Conservation (phyloP, 2,797 vertebrate genomes). For the Columba guinea region DNA sequence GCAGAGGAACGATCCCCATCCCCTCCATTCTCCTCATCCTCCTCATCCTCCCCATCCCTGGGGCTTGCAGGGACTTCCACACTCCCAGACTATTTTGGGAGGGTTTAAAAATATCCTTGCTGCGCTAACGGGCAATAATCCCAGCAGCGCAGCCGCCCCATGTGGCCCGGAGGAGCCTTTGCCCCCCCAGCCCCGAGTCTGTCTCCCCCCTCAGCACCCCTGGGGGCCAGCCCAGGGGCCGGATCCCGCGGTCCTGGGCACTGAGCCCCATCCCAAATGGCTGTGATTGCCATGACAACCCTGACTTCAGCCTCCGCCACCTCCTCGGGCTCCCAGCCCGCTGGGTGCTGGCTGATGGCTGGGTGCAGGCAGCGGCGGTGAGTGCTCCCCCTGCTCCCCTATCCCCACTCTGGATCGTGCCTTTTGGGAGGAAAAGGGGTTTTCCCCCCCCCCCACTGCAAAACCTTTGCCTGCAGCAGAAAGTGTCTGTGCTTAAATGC, state of each 20-base stretch:
- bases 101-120: conserved; percentile 49
- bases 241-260: not conserved
- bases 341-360: conserved; percentile 36
- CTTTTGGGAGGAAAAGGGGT: not conserved
- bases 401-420: not conserved
- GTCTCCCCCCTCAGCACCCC: not conserved
- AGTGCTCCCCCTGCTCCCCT: not conserved
- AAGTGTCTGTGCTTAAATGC: rapidly evolving
- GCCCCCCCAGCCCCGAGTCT: not conserved
- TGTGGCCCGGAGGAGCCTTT: not conserved
- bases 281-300: conserved; percentile 33
- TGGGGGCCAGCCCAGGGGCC: not conserved
- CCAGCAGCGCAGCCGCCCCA: not conserved
- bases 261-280: conserved; percentile 8
- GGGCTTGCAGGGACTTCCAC: not conserved
- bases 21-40: not conserved
- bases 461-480: not conserved
- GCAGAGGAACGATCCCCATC: not conserved
- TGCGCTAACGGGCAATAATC: not conserved
- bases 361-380: not conserved
- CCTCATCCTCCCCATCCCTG: not conserved
- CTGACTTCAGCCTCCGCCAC: conserved; percentile 46
- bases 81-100: conserved; percentile 49
- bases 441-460: not conserved
- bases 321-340: not conserved